Percentiles rank a stretch among this genome's conserved stretches.
Evolutionary conservation across 2,888 invertebrate genomes (phyloP).

Genomic region (Macrophya annulata): DNA sequence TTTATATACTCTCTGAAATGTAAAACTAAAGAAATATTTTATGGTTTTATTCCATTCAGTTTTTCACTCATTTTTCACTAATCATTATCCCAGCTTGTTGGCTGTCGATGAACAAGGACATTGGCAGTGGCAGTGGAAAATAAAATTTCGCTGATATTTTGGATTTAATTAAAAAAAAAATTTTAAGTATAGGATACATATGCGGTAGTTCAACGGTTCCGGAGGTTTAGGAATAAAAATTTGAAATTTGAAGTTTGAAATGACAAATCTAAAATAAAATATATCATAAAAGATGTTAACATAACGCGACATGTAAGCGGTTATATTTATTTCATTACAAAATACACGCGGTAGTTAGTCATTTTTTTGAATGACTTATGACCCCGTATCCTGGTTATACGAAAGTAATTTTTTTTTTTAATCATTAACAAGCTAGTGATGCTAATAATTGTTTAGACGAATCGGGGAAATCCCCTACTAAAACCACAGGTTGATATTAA

Average conservation of each 20-base stretch:
- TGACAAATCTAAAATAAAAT: too few relatives aligned
- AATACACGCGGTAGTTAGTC: not conserved
- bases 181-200: not conserved
- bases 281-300: not conserved
- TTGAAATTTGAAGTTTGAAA: not conserved
- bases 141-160: not conserved
- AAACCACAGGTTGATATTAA: not conserved
- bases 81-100: not conserved
- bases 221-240: not conserved
- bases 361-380: not conserved
- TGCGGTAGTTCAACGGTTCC: not conserved
- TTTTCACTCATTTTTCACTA: not conserved
- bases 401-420: not conserved
- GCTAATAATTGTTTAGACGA: not conserved
- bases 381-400: not conserved
- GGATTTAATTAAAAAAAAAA: not conserved
- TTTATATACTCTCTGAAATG: not conserved
- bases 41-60: not conserved
- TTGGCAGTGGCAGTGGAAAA: conserved; percentile 29
- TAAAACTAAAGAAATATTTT: not conserved
- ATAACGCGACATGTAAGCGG: not conserved
- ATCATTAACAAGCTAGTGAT: not conserved
- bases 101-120: not conserved
- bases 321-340: not conserved
- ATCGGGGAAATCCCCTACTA: not conserved